phyloP scores from a whole-genome alignment of 2,113 vertebrate species.

The Climacteris rufus region DNA sequence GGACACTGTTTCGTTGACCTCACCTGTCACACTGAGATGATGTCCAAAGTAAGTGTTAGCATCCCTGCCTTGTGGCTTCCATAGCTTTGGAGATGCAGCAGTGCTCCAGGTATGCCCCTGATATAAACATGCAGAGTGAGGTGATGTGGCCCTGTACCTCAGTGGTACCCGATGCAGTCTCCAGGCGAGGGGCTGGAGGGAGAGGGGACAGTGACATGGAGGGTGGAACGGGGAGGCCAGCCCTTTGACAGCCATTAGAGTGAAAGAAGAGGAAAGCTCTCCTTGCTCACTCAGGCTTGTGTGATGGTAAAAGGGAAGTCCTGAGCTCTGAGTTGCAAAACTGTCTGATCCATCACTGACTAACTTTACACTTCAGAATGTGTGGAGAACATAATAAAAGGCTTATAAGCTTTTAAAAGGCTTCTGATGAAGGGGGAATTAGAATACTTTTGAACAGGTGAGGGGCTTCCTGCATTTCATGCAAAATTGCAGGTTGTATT shows the following conservation, averaged over 20 bases:
- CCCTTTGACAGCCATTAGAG: neutral
- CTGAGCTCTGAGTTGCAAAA: neutral
- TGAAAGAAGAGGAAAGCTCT: neutral
- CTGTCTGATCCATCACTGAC: neutral
- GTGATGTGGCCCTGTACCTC: neutral
- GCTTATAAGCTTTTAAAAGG: neutral
- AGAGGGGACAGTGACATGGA: neutral
- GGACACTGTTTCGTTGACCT: neutral
- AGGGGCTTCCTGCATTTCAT: neutral
- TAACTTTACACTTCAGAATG: neutral
- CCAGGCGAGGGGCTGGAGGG: neutral
- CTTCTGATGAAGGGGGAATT: neutral
- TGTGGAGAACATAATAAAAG: neutral
- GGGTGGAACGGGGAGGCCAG: rapidly evolving
- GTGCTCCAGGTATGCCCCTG: neutral
- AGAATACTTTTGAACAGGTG: neutral
- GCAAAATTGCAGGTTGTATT: neutral
- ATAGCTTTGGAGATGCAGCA: neutral
- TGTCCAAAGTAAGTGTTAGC: neutral
- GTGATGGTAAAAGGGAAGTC: neutral
- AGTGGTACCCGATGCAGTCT: rapidly evolving
- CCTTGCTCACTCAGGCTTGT: rapidly evolving
- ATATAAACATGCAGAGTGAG: rapidly evolving
- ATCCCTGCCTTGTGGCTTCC: neutral
- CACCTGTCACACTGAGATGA: neutral